A percentile compares a stretch with the other conserved stretches of the same genome.
Conservation (phyloP, 1,140 invertebrate genomes). For the Belonocnema kinseyi region DNA sequence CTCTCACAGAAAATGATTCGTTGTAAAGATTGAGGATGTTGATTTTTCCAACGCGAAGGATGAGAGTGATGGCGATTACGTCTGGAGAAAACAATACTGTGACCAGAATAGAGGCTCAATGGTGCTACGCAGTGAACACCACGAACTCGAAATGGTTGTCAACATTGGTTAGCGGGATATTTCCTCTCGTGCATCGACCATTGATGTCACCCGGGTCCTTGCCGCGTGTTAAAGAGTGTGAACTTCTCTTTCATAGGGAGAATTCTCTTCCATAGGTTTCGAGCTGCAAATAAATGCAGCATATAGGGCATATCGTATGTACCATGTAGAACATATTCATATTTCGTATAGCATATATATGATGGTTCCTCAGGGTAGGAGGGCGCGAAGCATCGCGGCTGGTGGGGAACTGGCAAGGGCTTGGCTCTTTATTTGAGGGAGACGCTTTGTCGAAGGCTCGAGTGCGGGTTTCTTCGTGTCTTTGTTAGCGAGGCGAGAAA, state of each 20-base stretch:
- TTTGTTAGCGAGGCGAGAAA: conserved; percentile 74
- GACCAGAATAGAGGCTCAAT: not conserved
- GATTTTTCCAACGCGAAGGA: not conserved
- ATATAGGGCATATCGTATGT: not conserved
- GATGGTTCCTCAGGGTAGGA: conserved; percentile 4
- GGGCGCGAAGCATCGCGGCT: not conserved
- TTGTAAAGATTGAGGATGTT: too few species aligned
- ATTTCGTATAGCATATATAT: not conserved
- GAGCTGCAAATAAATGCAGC: not conserved
- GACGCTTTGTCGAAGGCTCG: conserved; percentile 63
- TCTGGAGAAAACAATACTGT: conserved; percentile 20
- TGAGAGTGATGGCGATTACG: not conserved
- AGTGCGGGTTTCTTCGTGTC: conserved; percentile 69
- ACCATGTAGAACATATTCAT: not conserved
- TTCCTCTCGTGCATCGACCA: conserved; percentile 69
- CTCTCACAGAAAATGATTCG: too few species aligned
- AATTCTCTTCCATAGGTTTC: conserved; percentile 23
- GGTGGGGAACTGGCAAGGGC: conserved; percentile 36
- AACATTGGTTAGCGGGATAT: conserved; percentile 72
- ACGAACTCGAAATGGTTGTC: conserved; percentile 65
- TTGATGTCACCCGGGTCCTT: conserved; percentile 64
- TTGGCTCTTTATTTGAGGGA: conserved; percentile 61
- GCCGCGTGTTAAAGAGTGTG: conserved; percentile 13
- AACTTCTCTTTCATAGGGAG: conserved; percentile 35
- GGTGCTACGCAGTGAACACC: not conserved